phyloP scores from a whole-genome alignment of 2,797 vertebrate species.

The Antennarius maculatus region DNA sequence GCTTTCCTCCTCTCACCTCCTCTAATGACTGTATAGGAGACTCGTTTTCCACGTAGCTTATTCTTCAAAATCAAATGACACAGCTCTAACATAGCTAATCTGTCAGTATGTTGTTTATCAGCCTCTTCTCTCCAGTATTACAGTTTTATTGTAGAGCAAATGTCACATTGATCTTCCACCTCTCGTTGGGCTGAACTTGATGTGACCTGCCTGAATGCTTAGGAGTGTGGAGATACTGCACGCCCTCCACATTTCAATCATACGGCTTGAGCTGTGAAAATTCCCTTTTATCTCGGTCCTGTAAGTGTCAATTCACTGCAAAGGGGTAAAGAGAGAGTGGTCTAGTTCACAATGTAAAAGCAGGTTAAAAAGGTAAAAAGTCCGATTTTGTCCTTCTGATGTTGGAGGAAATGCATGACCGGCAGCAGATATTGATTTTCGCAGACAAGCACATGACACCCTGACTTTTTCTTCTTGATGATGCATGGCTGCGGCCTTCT shows the following conservation, averaged over 20 bases:
- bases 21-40: conserved; percentile 64
- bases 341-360: not conserved
- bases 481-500: conserved; percentile 78
- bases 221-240: conserved; percentile 42
- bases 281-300: conserved; percentile 13
- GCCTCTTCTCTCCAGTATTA: conserved; percentile 88
- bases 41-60: conserved; percentile 86
- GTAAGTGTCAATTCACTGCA: not conserved
- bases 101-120: conserved; percentile 90
- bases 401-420: conserved; percentile 46
- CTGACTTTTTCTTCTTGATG: conserved; percentile 84
- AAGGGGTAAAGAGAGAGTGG: not conserved
- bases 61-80: conserved; percentile 91
- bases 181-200: conserved; percentile 91
- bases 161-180: conserved; percentile 90
- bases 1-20: conserved; percentile 5
- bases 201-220: conserved; percentile 89
- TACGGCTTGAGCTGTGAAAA: conserved; percentile 75
- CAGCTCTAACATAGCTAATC: conserved; percentile 88
- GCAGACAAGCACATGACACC: conserved; percentile 65
- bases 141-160: conserved; percentile 91
- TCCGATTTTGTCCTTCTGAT: conserved; percentile 48
- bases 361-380: conserved; percentile 10
- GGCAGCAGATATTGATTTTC: conserved; percentile 82
- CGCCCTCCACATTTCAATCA: conserved; percentile 86